Conservation (phyloP, 1,140 invertebrate species). For the Drosophila azteca region DNA sequence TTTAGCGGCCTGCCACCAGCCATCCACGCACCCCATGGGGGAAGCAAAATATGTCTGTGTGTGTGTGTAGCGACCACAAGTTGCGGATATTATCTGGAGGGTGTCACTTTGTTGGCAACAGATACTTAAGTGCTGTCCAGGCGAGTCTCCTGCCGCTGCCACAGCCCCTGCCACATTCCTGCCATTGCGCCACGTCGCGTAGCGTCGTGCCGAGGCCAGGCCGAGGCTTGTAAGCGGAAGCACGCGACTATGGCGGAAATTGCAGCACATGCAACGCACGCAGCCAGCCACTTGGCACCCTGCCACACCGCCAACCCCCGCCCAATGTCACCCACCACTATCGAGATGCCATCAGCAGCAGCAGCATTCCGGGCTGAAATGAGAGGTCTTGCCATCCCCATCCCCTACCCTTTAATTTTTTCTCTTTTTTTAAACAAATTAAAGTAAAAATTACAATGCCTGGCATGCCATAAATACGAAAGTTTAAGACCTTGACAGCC, state of each 20-base stretch:
- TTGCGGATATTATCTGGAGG: slow-evolving; percentile 70
- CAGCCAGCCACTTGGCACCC: slow-evolving; percentile 42
- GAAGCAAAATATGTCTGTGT: slow-evolving; percentile 9
- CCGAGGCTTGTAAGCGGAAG: slow-evolving; percentile 59
- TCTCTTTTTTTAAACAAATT: slow-evolving; percentile 58
- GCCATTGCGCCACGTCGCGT: too few species aligned
- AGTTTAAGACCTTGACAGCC: slow-evolving; percentile 77
- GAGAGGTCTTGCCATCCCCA: background rate
- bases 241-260: slow-evolving; percentile 76
- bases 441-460: slow-evolving; percentile 73
- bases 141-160: background rate
- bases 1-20: slow-evolving; percentile 2
- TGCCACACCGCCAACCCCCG: too few species aligned
- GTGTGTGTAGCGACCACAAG: slow-evolving; percentile 43
- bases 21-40: background rate
- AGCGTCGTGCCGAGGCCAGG: slow-evolving; percentile 17
- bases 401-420: slow-evolving; percentile 10
- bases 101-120: slow-evolving; percentile 65
- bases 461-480: slow-evolving; percentile 75
- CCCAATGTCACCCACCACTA: too few species aligned
- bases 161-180: slow-evolving; percentile 3
- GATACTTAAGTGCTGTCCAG: slow-evolving; percentile 72
- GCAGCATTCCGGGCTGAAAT: slow-evolving; percentile 32
- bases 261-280: slow-evolving; percentile 75
- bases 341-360: slow-evolving; percentile 43